phyloP scores from a whole-genome alignment of 2,888 invertebrate genomes.

The Drosophila falleni region DNA sequence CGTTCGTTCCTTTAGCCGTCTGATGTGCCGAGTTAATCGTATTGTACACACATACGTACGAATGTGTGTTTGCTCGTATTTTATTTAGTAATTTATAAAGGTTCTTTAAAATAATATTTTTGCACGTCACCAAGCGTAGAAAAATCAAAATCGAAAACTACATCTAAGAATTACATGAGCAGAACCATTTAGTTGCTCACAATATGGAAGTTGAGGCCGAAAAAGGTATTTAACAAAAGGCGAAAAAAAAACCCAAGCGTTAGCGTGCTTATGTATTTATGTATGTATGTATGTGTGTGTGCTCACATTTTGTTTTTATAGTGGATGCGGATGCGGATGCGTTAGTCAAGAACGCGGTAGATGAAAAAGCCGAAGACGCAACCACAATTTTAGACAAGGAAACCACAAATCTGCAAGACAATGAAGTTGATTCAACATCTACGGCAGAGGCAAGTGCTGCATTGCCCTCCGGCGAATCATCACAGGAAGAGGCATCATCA shows the following conservation, averaged over 20 bases:
- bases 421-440: slow-evolving; percentile 52
- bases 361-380: slow-evolving; percentile 15
- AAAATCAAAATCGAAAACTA: not conserved
- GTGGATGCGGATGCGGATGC: slow-evolving; percentile 17
- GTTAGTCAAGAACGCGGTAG: slow-evolving; percentile 26
- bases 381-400: not conserved
- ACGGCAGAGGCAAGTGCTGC: slow-evolving; percentile 21
- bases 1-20: slow-evolving; percentile 19
- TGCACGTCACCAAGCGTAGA: not conserved
- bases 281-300: not conserved
- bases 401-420: slow-evolving; percentile 41
- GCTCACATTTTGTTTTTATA: slow-evolving; percentile 36
- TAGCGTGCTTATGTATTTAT: slow-evolving; percentile 36
- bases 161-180: slow-evolving; percentile 14
- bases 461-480: slow-evolving; percentile 7
- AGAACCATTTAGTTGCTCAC: slow-evolving; percentile 2
- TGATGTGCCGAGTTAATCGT: slow-evolving; percentile 23
- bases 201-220: slow-evolving; percentile 39
- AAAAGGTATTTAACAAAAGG: slow-evolving; percentile 45
- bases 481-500: slow-evolving; percentile 24
- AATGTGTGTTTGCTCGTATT: slow-evolving; percentile 28
- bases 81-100: slow-evolving; percentile 29
- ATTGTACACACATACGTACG: slow-evolving; percentile 14
- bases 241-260: slow-evolving; percentile 9
- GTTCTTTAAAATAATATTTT: slow-evolving; percentile 12